These are phyloP conservation scores for Hystrix brachyura DNA, from an alignment of 2,113 vertebrate genomes.

Conservation along the genomic window DNA sequence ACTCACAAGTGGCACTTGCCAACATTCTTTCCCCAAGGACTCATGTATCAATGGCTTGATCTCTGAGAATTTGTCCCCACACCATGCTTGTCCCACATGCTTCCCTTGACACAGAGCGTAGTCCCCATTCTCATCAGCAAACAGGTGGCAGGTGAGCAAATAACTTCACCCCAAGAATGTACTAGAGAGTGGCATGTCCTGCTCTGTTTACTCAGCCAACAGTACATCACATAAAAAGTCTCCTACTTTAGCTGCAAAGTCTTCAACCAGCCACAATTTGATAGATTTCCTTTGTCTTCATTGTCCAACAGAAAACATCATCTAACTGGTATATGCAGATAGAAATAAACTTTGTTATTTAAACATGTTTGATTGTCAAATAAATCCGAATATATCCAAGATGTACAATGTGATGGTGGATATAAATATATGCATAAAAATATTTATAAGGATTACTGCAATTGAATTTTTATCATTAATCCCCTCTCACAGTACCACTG, in stretches of 20 bases:
- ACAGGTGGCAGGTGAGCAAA: background rate
- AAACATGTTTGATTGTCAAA: background rate
- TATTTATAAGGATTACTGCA: background rate
- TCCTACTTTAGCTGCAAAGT: background rate
- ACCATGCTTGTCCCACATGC: background rate
- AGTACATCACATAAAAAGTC: background rate
- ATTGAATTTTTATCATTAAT: background rate
- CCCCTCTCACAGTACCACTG: background rate
- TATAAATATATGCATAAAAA: background rate
- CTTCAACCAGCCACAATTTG: background rate
- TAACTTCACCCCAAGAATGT: background rate
- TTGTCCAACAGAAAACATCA: background rate
- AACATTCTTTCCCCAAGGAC: background rate
- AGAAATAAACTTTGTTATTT: background rate
- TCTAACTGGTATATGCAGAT: background rate
- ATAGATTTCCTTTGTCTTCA: background rate
- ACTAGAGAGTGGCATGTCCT: background rate
- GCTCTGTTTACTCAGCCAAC: background rate
- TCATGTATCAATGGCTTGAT: background rate
- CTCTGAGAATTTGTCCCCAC: background rate
- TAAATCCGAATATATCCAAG: background rate
- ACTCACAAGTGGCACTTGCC: background rate
- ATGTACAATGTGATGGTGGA: background rate
- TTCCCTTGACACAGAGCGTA: background rate
- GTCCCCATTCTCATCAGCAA: background rate